phyloP scores from a whole-genome alignment of 2,888 invertebrate genomes.

The Xylota segnis region DNA sequence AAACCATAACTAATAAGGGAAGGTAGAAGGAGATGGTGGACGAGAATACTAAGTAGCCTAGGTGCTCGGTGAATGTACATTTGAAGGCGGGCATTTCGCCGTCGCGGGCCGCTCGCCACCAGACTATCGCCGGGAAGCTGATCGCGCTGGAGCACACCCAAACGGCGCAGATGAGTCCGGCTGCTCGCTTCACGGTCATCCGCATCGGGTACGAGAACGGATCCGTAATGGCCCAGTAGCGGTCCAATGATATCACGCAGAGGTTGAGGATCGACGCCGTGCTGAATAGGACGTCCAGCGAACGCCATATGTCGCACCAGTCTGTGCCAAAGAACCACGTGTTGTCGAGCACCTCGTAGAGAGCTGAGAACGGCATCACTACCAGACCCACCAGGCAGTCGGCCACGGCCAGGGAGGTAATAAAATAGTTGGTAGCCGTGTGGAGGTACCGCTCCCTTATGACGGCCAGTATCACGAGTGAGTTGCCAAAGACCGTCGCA shows the following conservation, averaged over 20 bases:
- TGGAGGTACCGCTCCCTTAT: constrained; percentile 96
- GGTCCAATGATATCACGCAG: constrained; percentile 97
- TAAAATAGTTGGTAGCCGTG: constrained; percentile 98
- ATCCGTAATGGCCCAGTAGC: constrained; percentile 99
- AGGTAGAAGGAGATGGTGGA: constrained; percentile 99
- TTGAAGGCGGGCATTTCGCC: constrained; percentile 92
- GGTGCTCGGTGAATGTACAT: constrained; percentile 98
- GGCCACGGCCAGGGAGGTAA: constrained; percentile 97
- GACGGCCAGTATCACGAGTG: constrained; percentile 96
- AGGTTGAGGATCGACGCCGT: constrained; percentile 99
- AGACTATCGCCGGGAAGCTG: constrained; percentile 98
- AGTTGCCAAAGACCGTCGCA: constrained; percentile 97
- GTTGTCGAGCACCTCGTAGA: constrained; percentile 94
- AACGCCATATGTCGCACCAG: constrained; percentile 99
- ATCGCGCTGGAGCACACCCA: constrained; percentile 99
- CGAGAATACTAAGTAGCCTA: constrained; percentile 98
- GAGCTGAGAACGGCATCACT: constrained; percentile 98
- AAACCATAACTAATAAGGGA: constrained; percentile 98
- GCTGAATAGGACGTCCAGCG: constrained; percentile 97
- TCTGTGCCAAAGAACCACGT: constrained; percentile 97
- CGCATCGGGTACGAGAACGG: constrained; percentile 98
- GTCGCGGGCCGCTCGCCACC: constrained; percentile 95
- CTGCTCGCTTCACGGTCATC: constrained; percentile 95
- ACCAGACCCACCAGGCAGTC: constrained; percentile 98
- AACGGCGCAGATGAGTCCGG: constrained; percentile 94